Percentiles rank a stretch among this genome's conserved stretches.
Conservation (phyloP, 2,797 vertebrate genomes). For the Hypotaenidia philippensis region DNA sequence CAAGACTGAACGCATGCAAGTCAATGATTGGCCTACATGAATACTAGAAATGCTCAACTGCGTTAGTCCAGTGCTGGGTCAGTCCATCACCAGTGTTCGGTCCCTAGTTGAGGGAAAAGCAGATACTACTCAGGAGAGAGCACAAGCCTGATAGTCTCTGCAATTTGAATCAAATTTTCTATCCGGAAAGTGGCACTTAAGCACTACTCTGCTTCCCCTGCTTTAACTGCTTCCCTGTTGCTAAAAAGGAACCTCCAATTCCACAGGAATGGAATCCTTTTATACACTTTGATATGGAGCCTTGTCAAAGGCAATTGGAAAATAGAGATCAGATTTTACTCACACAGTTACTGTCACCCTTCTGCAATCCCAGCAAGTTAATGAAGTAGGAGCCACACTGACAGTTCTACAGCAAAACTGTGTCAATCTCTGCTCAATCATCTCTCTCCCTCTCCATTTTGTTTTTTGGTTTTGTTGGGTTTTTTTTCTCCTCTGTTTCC, state of each 20-base stretch:
- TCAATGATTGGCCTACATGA: not conserved
- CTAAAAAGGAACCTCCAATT: not conserved
- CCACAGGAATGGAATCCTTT: not conserved
- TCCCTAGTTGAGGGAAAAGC: not conserved
- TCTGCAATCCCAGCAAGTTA: not conserved
- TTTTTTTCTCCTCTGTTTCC: accelerated
- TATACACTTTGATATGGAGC: not conserved
- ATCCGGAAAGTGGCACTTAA: not conserved
- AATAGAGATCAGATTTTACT: not conserved
- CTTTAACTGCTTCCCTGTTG: not conserved
- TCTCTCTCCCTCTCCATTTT: not conserved
- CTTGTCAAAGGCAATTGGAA: not conserved
- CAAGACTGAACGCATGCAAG: not conserved
- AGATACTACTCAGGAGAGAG: not conserved
- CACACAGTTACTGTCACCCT: not conserved
- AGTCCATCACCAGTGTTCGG: not conserved
- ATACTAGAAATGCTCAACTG: not conserved
- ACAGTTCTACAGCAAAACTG: not conserved
- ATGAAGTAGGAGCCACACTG: not conserved
- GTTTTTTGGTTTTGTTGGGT: accelerated
- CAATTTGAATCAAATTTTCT: not conserved
- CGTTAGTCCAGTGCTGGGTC: not conserved
- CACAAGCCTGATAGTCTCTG: not conserved
- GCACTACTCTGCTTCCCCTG: not conserved
- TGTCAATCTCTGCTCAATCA: not conserved